Evolutionary conservation across 2,113 vertebrate species (phyloP), one percentile per base, ranked within the genome.

Genomic region (Dicentrarchus labrax): DNA sequence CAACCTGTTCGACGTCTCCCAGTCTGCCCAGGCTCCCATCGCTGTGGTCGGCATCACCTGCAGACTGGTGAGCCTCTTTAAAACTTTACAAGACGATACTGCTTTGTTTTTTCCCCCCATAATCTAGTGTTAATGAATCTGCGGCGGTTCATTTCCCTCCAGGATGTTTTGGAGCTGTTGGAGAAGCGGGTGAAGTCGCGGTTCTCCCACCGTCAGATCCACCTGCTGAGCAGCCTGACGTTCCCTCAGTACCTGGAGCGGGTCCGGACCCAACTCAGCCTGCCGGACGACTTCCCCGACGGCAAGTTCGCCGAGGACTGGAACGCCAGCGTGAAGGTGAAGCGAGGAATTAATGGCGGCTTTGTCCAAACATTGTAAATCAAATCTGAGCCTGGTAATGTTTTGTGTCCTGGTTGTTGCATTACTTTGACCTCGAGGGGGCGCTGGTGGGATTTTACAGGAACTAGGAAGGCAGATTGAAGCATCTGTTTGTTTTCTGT

Each of bases 121-220:
- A 12, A 12, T 15, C 30, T 9, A 30, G 15, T 15, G n/a, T 38
- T 5, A 15, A 13, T 48, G 15, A 45, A 45, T 8, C 45, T 39
- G n/a, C 3, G 30, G 30, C 30, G 30, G 30, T 30, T 30, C 30
- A 30, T 30, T 65, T 67, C 1, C n/a, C 1, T 61, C 0, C 86
- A 99, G 98, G 98, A 99, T 85, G 96, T 99, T 66, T 84, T 99
- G 94, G 98, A 99, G 95, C 96, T 99, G 77, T 81, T 99, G 90
- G 98, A 99, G 93, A 99, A 99, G 91, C 96, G 98, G 80, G 98
- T 99, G 8, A 99, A 99, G 89, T 99, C 98, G 0, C 93, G 98
- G 72, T 99, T 99, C 86, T 99, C 98, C 38, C 98, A 99, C 92
- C 93, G 98, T 69, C 98, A 99, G 95, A 99, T 99, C 82, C 96